Evolutionary conservation across 2,888 invertebrate species (phyloP).

Genomic region (Hesperia comma): DNA sequence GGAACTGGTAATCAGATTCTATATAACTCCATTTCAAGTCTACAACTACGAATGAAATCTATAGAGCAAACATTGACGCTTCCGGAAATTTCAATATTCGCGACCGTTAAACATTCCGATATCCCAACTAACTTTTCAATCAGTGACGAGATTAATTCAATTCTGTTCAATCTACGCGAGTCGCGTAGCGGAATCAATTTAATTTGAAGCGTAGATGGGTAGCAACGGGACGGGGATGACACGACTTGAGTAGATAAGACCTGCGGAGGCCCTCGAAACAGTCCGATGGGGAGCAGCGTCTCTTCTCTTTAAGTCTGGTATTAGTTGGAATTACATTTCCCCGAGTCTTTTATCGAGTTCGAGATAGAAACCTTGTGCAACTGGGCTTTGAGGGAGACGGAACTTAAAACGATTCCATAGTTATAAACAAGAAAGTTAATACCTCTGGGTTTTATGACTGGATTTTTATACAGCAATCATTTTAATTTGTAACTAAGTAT

Average conservation of each 20-base stretch:
- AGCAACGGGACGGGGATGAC: constrained; percentile 53
- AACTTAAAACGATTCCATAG: constrained; percentile 13
- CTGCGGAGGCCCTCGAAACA: constrained; percentile 51
- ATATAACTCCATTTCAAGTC: too few species aligned
- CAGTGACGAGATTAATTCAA: constrained; percentile 63
- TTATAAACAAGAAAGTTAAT: background rate
- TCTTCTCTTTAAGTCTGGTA: constrained; percentile 59
- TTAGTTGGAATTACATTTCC: constrained; percentile 55
- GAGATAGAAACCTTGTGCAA: constrained; percentile 29
- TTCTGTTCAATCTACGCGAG: constrained; percentile 61
- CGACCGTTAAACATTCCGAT: constrained; percentile 38
- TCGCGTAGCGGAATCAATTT: constrained; percentile 61
- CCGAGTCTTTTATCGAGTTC: constrained; percentile 46
- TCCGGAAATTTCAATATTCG: constrained; percentile 39
- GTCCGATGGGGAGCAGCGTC: constrained; percentile 54
- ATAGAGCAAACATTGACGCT: constrained; percentile 1
- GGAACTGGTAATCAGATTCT: constrained; percentile 1
- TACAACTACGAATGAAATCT: background rate
- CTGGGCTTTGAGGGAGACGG: constrained; percentile 23
- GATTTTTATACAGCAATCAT: too few species aligned
- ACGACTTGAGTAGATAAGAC: constrained; percentile 52
- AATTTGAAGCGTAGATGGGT: constrained; percentile 54
- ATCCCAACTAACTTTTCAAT: constrained; percentile 66
- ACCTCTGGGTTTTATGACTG: background rate
- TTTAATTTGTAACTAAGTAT: too few species aligned